Percentiles rank a stretch among this genome's conserved stretches.
Conservation (phyloP, 2,888 invertebrate species). For the Nasonovia ribisnigri region DNA sequence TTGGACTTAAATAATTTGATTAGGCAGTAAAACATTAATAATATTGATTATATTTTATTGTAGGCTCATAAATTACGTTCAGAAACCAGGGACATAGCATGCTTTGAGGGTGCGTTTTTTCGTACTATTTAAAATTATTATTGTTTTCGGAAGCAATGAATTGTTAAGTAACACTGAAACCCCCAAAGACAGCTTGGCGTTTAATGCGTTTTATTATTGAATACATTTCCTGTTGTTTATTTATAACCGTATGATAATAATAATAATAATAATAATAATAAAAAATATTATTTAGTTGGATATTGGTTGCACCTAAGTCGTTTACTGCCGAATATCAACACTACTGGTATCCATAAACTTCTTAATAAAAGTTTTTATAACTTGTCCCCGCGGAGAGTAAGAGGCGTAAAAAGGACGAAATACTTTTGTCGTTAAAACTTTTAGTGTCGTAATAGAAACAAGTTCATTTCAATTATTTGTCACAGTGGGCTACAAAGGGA, state of each 20-base stretch:
- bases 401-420: background rate
- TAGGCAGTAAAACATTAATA: background rate
- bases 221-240: constrained; percentile 11
- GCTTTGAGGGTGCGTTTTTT: background rate
- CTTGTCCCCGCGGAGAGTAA: background rate
- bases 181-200: constrained; percentile 12
- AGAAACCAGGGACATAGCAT: background rate
- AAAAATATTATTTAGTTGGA: constrained; percentile 6
- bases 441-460: constrained; percentile 7
- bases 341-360: constrained; percentile 23
- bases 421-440: constrained; percentile 28
- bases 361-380: constrained; percentile 47
- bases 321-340: constrained; percentile 21
- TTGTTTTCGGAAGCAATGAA: constrained; percentile 11
- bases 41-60: background rate
- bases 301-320: constrained; percentile 23
- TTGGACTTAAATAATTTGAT: background rate
- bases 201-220: constrained; percentile 22
- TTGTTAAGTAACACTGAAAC: constrained; percentile 3
- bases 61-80: background rate
- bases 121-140: background rate
- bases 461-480: constrained; percentile 23
- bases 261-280: constrained; percentile 5
- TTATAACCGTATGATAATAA: background rate
- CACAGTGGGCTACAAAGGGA: background rate